Base-by-base conservation (phyloP, 2,797 vertebrate genomes). In the Picus viridis region DNA sequence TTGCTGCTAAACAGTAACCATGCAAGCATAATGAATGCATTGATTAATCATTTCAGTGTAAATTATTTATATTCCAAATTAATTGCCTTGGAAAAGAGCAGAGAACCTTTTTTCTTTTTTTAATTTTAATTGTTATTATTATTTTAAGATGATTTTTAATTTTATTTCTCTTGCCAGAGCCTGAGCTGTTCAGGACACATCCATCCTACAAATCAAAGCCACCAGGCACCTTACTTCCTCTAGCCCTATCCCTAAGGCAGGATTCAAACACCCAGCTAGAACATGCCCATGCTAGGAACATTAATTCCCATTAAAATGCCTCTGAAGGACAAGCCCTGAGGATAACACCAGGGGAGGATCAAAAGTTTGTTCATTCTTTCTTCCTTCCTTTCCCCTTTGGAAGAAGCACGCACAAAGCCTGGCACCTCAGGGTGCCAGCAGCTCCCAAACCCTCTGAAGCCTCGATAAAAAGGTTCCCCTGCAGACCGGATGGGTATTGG, bases 21-120 rank as follows among this genome's bases (percentile, higher is more conserved):
- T 76, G 85, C 80, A 88, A 88, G 57, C 67, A 68, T 89, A 96
- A 94, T 86, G 70, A 96, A 76, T 86, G 54, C 45, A 83, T 47
- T 95, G 90, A 94, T 94, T 93, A 96, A 95, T 95, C 57, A 89
- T 95, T 94, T 88, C 62, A 41, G 17, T 54, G 41, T 68, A 92
- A 82, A 95, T 83, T 16, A 81, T 93, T 93, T 81, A 39, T 89
- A 88, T 86, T 89, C 61, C 36, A 68, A 86, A 78, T 78, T 61
- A 93, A 89, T 41, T 49, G 51, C 17, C 86, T 83, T 80, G 34
- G 49, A 80, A 77, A 72, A 77, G 24, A 91, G 26, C 78, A 0
- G 8, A 77, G 29, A 88, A 80, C 6, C 45, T 8, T 63, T 17
- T 17, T 57, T 57, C 6, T 19, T 56, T 22, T 57, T 20, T 29